Conservation (phyloP, 2,888 invertebrate species). For the Protodeltote pygarga region DNA sequence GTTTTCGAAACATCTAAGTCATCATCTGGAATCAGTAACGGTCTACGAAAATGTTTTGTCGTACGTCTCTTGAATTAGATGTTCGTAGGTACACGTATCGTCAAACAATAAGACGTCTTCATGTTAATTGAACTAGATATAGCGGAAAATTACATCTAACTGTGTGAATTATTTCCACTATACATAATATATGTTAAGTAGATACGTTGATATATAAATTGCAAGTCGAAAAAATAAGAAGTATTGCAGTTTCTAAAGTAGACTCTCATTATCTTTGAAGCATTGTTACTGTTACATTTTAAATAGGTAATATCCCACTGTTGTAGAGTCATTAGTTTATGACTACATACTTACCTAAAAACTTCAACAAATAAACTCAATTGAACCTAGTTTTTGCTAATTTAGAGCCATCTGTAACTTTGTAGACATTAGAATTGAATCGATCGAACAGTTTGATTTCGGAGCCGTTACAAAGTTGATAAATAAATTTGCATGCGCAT, state of each 20-base stretch:
- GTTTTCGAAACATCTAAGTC: slow-evolving; percentile 73
- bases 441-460: too few relatives aligned
- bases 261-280: too few relatives aligned
- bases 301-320: too few relatives aligned
- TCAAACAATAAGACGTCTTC: slow-evolving; percentile 35
- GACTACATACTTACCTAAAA: background rate
- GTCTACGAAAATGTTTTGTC: slow-evolving; percentile 61
- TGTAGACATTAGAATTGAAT: background rate
- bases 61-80: slow-evolving; percentile 35
- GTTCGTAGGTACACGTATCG: slow-evolving; percentile 41
- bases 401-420: background rate
- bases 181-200: too few relatives aligned
- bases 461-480: too few relatives aligned
- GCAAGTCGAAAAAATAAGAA: too few relatives aligned
- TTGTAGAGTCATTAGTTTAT: too few relatives aligned
- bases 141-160: slow-evolving; percentile 38
- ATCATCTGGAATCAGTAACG: slow-evolving; percentile 74
- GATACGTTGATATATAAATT: too few relatives aligned
- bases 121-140: slow-evolving; percentile 43
- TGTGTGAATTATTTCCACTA: slow-evolving; percentile 24
- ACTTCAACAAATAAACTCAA: slow-evolving; percentile 3
- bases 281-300: too few relatives aligned
- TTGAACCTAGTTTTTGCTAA: slow-evolving; percentile 9
- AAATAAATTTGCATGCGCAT: too few relatives aligned
- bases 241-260: too few relatives aligned